These are phyloP conservation scores for Podiceps cristatus DNA, from an alignment of 2,113 vertebrate species.

Conservation along the genomic window DNA sequence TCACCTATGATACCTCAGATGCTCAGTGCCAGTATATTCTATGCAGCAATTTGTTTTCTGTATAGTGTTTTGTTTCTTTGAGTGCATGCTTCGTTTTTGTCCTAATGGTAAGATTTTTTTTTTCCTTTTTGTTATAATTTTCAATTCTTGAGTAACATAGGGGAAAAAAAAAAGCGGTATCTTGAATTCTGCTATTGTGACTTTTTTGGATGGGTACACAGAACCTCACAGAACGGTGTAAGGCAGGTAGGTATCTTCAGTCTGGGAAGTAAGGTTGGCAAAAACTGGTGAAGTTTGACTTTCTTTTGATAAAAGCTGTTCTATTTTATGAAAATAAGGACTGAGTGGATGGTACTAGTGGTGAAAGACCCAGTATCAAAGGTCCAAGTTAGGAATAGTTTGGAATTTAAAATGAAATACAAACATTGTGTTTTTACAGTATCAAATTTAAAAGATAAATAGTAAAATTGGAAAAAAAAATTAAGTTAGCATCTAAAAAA, in stretches of 20 bases:
- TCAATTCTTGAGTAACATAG: not conserved
- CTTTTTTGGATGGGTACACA: not conserved
- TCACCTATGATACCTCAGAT: not conserved
- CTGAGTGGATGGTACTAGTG: not conserved
- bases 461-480: not conserved
- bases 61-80: not conserved
- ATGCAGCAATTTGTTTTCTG: not conserved
- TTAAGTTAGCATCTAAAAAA: not conserved
- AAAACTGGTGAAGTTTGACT: not conserved
- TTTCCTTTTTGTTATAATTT: not conserved
- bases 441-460: not conserved
- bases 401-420: not conserved
- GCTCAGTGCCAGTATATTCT: not conserved
- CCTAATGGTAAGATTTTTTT: not conserved
- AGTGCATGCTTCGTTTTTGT: not conserved
- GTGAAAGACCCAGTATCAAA: not conserved
- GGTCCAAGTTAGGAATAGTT: not conserved
- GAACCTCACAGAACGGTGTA: not conserved
- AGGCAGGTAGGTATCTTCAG: not conserved
- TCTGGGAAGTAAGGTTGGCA: not conserved
- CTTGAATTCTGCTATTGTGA: not conserved
- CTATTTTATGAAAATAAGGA: not conserved
- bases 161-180: not conserved
- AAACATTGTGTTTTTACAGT: not conserved
- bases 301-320: not conserved